Base-by-base conservation (phyloP, 2,888 invertebrate genomes). In the Bellardia bayeri region DNA sequence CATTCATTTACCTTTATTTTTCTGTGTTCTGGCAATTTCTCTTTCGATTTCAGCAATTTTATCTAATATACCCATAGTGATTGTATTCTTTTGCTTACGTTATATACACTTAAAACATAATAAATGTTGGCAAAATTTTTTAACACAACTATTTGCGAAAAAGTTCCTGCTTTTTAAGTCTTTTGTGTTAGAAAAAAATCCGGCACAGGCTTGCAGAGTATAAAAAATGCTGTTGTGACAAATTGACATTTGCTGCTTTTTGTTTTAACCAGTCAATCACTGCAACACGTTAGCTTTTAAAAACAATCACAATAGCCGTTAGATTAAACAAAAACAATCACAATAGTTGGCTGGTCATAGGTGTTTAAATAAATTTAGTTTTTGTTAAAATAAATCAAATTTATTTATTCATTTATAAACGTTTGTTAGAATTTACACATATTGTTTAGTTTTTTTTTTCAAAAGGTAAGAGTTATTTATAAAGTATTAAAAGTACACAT, bases 41-140 rank as follows among this genome's bases (percentile, higher is more conserved):
- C 97, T 97, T 93, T 99, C 99, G 89, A 99, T 99, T 95, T 99
- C 99, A 6, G 98, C 97, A 94, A 99, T 99, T 95, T 99, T 99
- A 92, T 99, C 99, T 89, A 99, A 94, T 93, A 99, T 99, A 91
- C 99, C 99, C 99, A 99, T 99, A 83, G 89, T 92, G 72, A 6
- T 49, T 61, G 66, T 3, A 40, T 64, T 13, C 1, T 78, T 61
- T 68, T 79, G 63, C 33, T 80, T 68, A 40, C 13, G n/a, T 23
- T 68, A 69, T 75, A 64, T 81, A 88, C 45, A 79, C 40, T 56
- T 54, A 63, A 83, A 69, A 71, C 85, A 85, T 87, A 85, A 58
- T 82, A 78, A 69, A 63, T 64, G 4, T 74, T 37, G 8, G 45
- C 66, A 75, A 79, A 64, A 64, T 81, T 54, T 83, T 7, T 49